Evolutionary conservation across 1,140 invertebrate species (phyloP).

Genomic region (Calephelis nemesis): DNA sequence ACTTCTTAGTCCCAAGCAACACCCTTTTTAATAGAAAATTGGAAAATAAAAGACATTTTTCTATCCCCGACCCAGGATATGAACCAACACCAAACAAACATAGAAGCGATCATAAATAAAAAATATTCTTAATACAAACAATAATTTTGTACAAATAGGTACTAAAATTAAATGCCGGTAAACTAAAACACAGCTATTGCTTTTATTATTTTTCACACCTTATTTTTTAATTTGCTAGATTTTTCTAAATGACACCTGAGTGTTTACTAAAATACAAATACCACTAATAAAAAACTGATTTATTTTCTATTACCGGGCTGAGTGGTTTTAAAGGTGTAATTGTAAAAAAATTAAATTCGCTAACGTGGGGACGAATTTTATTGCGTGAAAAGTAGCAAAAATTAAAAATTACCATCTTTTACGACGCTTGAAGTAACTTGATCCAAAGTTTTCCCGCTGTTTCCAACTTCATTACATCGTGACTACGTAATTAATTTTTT

Average conservation of each 20-base stretch:
- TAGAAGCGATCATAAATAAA: too few relatives aligned
- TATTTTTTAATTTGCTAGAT: background rate
- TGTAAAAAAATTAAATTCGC: constrained; percentile 30
- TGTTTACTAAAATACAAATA: background rate
- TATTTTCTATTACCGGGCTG: background rate
- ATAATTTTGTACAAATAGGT: too few relatives aligned
- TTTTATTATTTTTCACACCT: too few relatives aligned
- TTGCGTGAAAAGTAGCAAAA: constrained; percentile 43
- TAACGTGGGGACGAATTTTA: constrained; percentile 49
- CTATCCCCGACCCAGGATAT: too few relatives aligned
- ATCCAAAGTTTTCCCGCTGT: constrained; percentile 45
- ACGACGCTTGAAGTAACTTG: constrained; percentile 53
- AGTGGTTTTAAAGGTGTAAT: constrained; percentile 2
- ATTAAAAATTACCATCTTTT: constrained; percentile 55
- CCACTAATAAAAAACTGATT: background rate
- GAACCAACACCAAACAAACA: too few relatives aligned
- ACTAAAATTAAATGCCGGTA: too few relatives aligned
- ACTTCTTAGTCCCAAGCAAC: too few relatives aligned
- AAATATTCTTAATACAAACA: too few relatives aligned
- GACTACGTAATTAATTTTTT: constrained; percentile 69
- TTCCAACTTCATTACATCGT: constrained; percentile 49
- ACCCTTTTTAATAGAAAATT: too few relatives aligned
- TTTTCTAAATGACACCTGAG: background rate
- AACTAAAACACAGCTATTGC: too few relatives aligned
- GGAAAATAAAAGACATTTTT: too few relatives aligned